These are phyloP conservation scores for Lordiphosa mommai DNA, from an alignment of 1,140 invertebrate genomes.

Conservation along the genomic window DNA sequence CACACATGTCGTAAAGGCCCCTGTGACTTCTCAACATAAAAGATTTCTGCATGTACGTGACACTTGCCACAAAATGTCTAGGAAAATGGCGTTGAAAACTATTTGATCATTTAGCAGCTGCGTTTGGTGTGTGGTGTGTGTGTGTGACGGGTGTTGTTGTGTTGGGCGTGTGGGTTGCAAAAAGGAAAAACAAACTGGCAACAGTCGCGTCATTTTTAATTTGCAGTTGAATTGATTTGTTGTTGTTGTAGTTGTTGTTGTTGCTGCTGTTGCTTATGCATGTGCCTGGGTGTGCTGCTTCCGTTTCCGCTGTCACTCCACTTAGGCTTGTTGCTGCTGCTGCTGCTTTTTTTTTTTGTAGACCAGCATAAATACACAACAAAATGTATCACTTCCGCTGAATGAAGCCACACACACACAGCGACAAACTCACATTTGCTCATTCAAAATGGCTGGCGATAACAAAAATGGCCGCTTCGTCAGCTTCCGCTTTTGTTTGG, in stretches of 20 bases:
- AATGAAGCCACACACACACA: constrained; percentile 4
- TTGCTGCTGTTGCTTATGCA: constrained; percentile 11
- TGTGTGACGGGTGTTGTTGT: constrained; percentile 4
- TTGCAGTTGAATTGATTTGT: constrained; percentile 60
- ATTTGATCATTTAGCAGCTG: constrained; percentile 53
- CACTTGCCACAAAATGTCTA: constrained; percentile 15
- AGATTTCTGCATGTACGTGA: constrained; percentile 21
- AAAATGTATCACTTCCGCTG: constrained; percentile 54
- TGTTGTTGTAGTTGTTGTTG: constrained; percentile 20
- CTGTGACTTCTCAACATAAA: too few species aligned
- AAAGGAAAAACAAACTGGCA: constrained; percentile 24
- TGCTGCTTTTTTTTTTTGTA: constrained; percentile 19
- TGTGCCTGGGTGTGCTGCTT: constrained; percentile 40
- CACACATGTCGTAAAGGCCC: too few species aligned
- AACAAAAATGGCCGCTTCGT: constrained; percentile 68
- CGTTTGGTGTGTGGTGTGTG: constrained; percentile 56
- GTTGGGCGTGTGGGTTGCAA: constrained; percentile 12
- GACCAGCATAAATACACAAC: constrained; percentile 42
- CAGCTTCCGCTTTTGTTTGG: constrained; percentile 70
- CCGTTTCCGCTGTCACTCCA: constrained; percentile 51
- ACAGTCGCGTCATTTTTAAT: constrained; percentile 68
- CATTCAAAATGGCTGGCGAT: constrained; percentile 72
- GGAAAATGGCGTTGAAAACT: constrained; percentile 11
- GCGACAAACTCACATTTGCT: constrained; percentile 9
- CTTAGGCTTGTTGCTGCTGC: constrained; percentile 14